Evolutionary conservation across 2,888 invertebrate species (phyloP).

Genomic region (Rhamnusium bicolor): DNA sequence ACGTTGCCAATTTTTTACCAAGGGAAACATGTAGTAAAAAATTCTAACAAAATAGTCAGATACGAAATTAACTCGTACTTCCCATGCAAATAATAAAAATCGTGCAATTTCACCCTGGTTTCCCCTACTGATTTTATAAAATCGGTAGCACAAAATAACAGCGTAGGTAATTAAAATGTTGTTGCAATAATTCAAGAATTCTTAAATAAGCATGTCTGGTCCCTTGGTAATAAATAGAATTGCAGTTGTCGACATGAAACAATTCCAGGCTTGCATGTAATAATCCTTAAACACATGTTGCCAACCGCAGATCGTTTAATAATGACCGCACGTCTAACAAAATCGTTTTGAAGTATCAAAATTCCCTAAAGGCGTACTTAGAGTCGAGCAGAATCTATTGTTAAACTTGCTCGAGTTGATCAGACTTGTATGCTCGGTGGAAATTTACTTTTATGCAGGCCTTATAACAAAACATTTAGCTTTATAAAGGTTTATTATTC

Average conservation of each 20-base stretch:
- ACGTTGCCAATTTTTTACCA: too few relatives aligned
- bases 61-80: too few relatives aligned
- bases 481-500: slow-evolving; percentile 9
- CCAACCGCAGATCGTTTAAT: slow-evolving; percentile 67
- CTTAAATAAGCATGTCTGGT: slow-evolving; percentile 43
- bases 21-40: too few relatives aligned
- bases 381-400: slow-evolving; percentile 38
- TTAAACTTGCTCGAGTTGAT: slow-evolving; percentile 33
- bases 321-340: slow-evolving; percentile 62
- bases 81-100: not conserved
- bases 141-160: slow-evolving; percentile 26
- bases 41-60: too few relatives aligned
- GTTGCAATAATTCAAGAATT: slow-evolving; percentile 33
- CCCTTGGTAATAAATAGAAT: slow-evolving; percentile 45
- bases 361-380: slow-evolving; percentile 63
- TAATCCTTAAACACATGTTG: slow-evolving; percentile 68
- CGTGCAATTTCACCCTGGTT: not conserved
- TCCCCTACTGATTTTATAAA: not conserved
- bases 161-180: slow-evolving; percentile 32
- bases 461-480: slow-evolving; percentile 16
- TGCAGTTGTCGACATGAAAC: slow-evolving; percentile 55
- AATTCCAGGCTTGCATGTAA: slow-evolving; percentile 57
- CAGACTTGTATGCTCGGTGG: not conserved
- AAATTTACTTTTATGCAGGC: slow-evolving; percentile 14
- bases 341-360: slow-evolving; percentile 67